Evolutionary conservation across 2,113 vertebrate species (phyloP).

Genomic region (Probosciger aterrimus): DNA sequence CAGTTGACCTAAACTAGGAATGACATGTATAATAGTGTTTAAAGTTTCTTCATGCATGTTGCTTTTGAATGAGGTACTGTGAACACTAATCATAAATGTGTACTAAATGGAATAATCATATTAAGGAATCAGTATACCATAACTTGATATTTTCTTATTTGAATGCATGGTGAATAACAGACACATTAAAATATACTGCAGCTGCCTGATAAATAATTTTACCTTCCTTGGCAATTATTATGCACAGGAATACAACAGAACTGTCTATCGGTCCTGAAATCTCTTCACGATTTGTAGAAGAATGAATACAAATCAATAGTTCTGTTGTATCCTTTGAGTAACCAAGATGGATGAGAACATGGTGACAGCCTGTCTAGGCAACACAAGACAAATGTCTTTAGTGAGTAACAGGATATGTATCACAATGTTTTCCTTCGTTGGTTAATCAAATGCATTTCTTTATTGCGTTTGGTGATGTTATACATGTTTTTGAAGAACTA

Average conservation of each 20-base stretch:
- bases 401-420: slow-evolving; percentile 61
- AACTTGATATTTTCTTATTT: slow-evolving; percentile 1
- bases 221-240: not conserved
- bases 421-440: slow-evolving; percentile 32
- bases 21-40: not conserved
- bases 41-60: not conserved
- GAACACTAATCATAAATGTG: not conserved
- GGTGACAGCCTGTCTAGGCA: slow-evolving; percentile 61
- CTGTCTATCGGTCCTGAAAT: not conserved
- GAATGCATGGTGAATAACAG: not conserved
- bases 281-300: slow-evolving; percentile 43
- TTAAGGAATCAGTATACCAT: not conserved
- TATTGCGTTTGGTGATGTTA: not conserved
- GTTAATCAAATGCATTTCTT: slow-evolving; percentile 12
- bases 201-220: not conserved
- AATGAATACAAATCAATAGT: slow-evolving; percentile 74
- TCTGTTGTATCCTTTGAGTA: slow-evolving; percentile 69
- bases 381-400: slow-evolving; percentile 55
- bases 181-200: not conserved
- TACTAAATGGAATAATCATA: not conserved
- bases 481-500: not conserved
- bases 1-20: not conserved
- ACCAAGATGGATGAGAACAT: slow-evolving; percentile 66
- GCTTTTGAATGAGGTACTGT: not conserved
- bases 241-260: not conserved